phyloP scores from a whole-genome alignment of 1,140 invertebrate species.

The Solenopsis fugax region DNA sequence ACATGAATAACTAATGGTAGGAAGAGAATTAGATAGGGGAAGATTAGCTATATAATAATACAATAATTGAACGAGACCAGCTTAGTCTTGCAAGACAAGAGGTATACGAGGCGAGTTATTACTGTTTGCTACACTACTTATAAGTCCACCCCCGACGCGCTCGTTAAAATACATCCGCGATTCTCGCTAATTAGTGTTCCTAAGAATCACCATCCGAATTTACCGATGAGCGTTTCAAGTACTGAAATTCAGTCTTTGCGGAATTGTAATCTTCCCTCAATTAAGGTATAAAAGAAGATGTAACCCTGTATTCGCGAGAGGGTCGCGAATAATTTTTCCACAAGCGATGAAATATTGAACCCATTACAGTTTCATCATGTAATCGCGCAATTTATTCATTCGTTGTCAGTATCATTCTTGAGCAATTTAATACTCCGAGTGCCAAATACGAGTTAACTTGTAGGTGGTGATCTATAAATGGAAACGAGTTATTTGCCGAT shows the following conservation, averaged over 20 bases:
- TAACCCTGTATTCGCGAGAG: neutral
- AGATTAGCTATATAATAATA: neutral
- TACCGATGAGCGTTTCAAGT: neutral
- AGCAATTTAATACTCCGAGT: neutral
- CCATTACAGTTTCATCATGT: neutral
- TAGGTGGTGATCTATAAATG: neutral
- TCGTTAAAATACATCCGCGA: constrained; percentile 62
- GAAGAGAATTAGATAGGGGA: neutral
- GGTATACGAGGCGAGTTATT: constrained; percentile 62
- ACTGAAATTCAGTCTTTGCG: neutral
- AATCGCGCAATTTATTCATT: neutral
- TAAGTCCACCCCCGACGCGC: constrained; percentile 11
- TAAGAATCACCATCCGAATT: neutral
- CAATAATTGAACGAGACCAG: neutral
- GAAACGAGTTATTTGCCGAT: neutral
- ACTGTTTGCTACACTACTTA: constrained; percentile 60
- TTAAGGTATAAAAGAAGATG: neutral
- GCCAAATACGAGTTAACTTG: neutral
- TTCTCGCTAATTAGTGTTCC: neutral
- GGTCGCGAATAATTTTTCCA: neutral
- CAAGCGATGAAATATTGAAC: neutral
- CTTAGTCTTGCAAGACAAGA: neutral
- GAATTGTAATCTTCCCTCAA: neutral
- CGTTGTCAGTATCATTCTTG: neutral
- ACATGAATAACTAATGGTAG: neutral